phyloP scores from a whole-genome alignment of 2,888 invertebrate species.

The Brassicogethes aeneus region DNA sequence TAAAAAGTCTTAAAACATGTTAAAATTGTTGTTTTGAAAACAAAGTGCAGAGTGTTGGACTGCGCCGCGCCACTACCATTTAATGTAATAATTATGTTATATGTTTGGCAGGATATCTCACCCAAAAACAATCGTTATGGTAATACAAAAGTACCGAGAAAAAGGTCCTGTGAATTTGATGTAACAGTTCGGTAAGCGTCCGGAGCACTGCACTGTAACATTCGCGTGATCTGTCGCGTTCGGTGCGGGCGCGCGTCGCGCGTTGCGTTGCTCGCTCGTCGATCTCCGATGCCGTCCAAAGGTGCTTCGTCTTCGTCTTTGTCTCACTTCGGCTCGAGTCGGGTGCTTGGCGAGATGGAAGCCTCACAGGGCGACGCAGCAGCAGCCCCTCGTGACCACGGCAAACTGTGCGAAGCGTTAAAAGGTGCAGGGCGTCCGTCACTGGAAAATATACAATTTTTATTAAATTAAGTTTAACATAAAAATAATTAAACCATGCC shows the following conservation, averaged over 20 bases:
- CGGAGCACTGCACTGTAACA: slow-evolving; percentile 42
- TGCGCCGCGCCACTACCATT: slow-evolving; percentile 6
- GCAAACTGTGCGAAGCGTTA: slow-evolving; percentile 35
- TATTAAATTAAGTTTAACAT: no score
- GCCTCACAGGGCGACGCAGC: slow-evolving; percentile 8
- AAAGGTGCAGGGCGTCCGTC: slow-evolving; percentile 52
- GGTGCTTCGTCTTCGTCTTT: slow-evolving; percentile 3
- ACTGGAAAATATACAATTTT: no score
- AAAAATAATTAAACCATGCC: no score
- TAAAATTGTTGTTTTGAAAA: slow-evolving; percentile 1
- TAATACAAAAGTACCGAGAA: slow-evolving; percentile 38
- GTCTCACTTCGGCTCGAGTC: not conserved
- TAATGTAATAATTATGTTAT: slow-evolving; percentile 33
- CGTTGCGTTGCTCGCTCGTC: not conserved
- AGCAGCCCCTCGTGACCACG: slow-evolving; percentile 21
- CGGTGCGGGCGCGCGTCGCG: not conserved
- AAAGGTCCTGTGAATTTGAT: slow-evolving; percentile 38
- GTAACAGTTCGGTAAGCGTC: slow-evolving; percentile 39
- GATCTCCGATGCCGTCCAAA: not conserved
- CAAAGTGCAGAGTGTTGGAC: not conserved
- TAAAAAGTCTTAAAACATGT: not conserved
- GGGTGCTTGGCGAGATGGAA: slow-evolving; percentile 7
- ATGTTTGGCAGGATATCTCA: slow-evolving; percentile 43
- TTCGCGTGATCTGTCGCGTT: slow-evolving; percentile 19
- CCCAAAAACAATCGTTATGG: slow-evolving; percentile 41